Percentiles rank a stretch among this genome's conserved stretches.
Evolutionary conservation across 1,140 invertebrate genomes (phyloP).

Genomic region (Heliothis virescens): DNA sequence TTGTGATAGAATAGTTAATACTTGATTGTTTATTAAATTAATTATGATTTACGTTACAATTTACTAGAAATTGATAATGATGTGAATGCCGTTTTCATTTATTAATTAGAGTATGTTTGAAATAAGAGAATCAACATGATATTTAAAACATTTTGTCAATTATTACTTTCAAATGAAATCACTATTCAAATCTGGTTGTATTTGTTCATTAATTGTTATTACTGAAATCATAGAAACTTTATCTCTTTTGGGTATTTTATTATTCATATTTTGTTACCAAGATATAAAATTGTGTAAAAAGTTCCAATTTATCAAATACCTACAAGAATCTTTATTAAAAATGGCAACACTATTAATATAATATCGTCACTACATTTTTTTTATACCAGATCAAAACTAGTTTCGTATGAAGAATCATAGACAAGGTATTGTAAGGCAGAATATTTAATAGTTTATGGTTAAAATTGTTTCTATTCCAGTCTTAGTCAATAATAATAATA

Average conservation of each 20-base stretch:
- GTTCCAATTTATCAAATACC: too few relatives aligned
- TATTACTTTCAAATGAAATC: too few relatives aligned
- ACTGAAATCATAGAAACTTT: slow-evolving; percentile 7
- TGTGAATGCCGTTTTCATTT: background rate
- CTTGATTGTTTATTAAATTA: slow-evolving; percentile 2
- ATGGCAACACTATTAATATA: background rate
- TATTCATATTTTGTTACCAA: slow-evolving; percentile 1
- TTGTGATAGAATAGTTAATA: slow-evolving; percentile 26
- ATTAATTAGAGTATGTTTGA: too few relatives aligned
- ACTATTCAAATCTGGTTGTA: too few relatives aligned
- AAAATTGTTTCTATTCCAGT: slow-evolving; percentile 57
- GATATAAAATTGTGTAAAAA: too few relatives aligned
- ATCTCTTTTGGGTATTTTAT: slow-evolving; percentile 5
- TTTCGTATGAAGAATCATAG: slow-evolving; percentile 30
- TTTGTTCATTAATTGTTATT: background rate
- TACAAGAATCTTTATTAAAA: background rate
- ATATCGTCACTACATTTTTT: background rate
- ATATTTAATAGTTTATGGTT: slow-evolving; percentile 28
- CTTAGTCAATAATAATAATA: slow-evolving; percentile 59
- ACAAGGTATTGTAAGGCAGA: slow-evolving; percentile 40
- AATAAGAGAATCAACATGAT: too few relatives aligned
- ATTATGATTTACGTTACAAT: slow-evolving; percentile 1
- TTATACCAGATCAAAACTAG: background rate
- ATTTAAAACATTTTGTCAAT: too few relatives aligned
- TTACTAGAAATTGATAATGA: slow-evolving; percentile 3